A percentile compares a stretch with the other conserved stretches of the same genome.
Conservation (phyloP, 64 coral and sea anemone genomes). For the Porites australiensis region DNA sequence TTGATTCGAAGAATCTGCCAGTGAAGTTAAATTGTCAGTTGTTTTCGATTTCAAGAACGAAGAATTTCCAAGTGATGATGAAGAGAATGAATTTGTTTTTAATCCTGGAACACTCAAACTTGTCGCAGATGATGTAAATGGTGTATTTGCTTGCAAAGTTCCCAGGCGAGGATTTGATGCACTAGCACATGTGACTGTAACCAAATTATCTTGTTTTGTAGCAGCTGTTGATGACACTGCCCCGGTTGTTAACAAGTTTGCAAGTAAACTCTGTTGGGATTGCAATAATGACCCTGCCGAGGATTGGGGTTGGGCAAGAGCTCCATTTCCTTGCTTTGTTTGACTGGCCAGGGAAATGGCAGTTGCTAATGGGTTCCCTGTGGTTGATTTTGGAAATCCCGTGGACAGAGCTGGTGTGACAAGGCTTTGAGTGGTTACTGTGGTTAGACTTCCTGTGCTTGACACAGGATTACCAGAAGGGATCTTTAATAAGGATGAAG, state of each 20-base stretch:
- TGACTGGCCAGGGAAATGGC: not conserved
- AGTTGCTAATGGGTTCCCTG: not conserved
- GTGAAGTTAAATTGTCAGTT: not conserved
- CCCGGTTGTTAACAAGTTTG: not conserved
- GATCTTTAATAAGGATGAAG: conserved; percentile 10
- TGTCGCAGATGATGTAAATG: not conserved
- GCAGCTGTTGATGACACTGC: not conserved
- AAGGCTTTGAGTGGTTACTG: conserved; percentile 21
- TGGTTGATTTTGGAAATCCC: conserved; percentile 12
- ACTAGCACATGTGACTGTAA: not conserved
- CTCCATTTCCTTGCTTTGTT: not conserved
- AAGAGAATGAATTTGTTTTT: not conserved
- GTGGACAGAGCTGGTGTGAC: not conserved
- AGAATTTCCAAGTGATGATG: not conserved
- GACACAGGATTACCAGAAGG: not conserved
- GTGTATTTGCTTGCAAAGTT: not conserved
- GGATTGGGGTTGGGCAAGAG: not conserved
- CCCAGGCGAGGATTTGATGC: not conserved
- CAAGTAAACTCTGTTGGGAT: not conserved
- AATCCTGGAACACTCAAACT: not conserved
- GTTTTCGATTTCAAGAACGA: not conserved
- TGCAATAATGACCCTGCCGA: not conserved
- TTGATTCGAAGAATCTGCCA: not conserved
- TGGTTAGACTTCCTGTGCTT: not conserved
- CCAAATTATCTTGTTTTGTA: not conserved